A percentile compares a stretch with the other conserved stretches of the same genome.
Evolutionary conservation across 2,797 vertebrate genomes (phyloP).

Genomic region (Pagetopsis macropterus): DNA sequence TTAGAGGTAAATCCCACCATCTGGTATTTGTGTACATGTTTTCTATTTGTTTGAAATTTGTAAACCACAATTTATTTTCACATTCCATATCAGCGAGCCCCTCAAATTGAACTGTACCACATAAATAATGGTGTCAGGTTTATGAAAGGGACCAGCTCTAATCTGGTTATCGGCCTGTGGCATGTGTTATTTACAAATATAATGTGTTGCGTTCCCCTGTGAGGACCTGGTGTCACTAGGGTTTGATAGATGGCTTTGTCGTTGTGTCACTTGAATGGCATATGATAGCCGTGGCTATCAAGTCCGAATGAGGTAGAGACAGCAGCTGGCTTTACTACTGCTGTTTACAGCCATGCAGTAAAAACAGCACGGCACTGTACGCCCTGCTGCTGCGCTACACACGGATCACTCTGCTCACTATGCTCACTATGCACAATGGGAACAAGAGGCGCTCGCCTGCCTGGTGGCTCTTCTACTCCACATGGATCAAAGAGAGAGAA

Average conservation of each 20-base stretch:
- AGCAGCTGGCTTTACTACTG: slow-evolving; percentile 60
- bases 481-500: slow-evolving; percentile 67
- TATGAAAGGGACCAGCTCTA: slow-evolving; percentile 41
- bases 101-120: slow-evolving; percentile 53
- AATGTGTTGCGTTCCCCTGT: slow-evolving; percentile 42
- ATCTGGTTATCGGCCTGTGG: slow-evolving; percentile 64
- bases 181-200: slow-evolving; percentile 56
- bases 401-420: slow-evolving; percentile 69
- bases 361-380: slow-evolving; percentile 57
- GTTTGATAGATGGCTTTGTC: slow-evolving; percentile 70
- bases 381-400: slow-evolving; percentile 64
- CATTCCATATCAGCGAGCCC: slow-evolving; percentile 31
- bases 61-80: slow-evolving; percentile 29
- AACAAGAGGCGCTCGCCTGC: slow-evolving; percentile 64
- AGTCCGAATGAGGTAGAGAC: slow-evolving; percentile 29
- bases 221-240: slow-evolving; percentile 29
- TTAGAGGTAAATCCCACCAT: not conserved
- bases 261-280: slow-evolving; percentile 71
- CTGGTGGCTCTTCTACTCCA: slow-evolving; percentile 69
- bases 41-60: slow-evolving; percentile 24
- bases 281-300: slow-evolving; percentile 64
- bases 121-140: slow-evolving; percentile 43
- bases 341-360: slow-evolving; percentile 75
- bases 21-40: not conserved
- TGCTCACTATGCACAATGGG: slow-evolving; percentile 70